Percentiles rank a stretch among this genome's conserved stretches.
Evolutionary conservation across 2,113 vertebrate species (phyloP).

Genomic region (Erythrocebus patas): DNA sequence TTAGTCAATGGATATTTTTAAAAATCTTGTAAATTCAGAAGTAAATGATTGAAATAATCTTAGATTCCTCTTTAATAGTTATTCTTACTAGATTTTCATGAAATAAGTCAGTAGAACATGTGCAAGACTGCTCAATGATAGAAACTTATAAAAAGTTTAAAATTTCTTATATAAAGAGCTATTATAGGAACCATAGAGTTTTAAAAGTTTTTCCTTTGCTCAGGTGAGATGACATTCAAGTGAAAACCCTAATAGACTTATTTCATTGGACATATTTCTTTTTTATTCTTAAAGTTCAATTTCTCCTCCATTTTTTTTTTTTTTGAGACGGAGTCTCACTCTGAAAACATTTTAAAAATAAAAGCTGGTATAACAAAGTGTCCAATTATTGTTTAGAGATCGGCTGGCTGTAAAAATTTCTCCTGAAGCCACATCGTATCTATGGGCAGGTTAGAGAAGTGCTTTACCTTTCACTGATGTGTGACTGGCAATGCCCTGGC

Average conservation of each 20-base stretch:
- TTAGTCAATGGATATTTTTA: not conserved
- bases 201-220: not conserved
- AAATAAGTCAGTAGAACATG: not conserved
- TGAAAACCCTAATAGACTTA: not conserved
- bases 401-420: not conserved
- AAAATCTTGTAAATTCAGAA: slow-evolving; percentile 13
- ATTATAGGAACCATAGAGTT: not conserved
- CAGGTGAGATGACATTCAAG: not conserved
- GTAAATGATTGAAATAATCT: not conserved
- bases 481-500: fast-evolving
- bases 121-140: not conserved
- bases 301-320: not conserved
- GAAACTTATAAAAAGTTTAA: not conserved
- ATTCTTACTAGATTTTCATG: not conserved
- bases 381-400: not conserved
- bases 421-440: not conserved
- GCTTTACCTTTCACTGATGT: not conserved
- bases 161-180: not conserved
- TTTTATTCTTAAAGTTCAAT: not conserved
- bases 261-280: not conserved
- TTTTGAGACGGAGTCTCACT: too few species aligned
- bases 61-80: not conserved
- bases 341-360: not conserved
- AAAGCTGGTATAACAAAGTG: not conserved
- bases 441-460: not conserved